Evolutionary conservation across 2,113 vertebrate genomes (phyloP).

Genomic region (Actenoides lindsayi): DNA sequence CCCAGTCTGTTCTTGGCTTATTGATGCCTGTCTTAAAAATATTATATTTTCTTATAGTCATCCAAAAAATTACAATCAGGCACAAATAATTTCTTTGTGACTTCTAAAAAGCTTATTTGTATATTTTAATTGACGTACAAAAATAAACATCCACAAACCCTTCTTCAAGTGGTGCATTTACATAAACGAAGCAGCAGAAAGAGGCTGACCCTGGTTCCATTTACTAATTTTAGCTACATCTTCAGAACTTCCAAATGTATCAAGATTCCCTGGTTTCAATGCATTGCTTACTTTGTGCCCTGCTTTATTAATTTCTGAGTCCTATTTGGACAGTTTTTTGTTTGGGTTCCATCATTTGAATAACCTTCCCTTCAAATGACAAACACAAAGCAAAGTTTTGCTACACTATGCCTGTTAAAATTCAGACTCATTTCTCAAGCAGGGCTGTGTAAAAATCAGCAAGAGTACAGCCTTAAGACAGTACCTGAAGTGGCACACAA

Average conservation of each 20-base stretch:
- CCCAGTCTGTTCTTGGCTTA: background rate
- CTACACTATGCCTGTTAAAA: background rate
- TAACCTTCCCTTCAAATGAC: background rate
- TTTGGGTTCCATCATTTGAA: background rate
- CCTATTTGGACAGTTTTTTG: background rate
- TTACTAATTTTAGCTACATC: background rate
- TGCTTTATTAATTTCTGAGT: background rate
- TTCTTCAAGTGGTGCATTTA: background rate
- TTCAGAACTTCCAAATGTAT: background rate
- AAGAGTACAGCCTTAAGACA: background rate
- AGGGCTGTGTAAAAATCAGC: background rate
- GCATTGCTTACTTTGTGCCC: background rate
- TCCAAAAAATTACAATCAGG: background rate
- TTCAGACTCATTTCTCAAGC: background rate
- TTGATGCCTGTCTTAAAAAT: background rate
- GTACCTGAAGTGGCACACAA: background rate
- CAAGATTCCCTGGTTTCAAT: background rate
- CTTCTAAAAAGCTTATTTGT: background rate
- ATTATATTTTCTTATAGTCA: fast-evolving
- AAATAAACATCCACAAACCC: background rate
- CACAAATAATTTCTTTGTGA: background rate
- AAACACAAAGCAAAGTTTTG: background rate
- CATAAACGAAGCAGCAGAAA: fast-evolving
- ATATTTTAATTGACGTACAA: background rate
- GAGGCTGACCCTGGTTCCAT: background rate